Evolutionary conservation across 2,888 invertebrate species (phyloP), one percentile per base, ranked within the genome.

Genomic region (Eupithecia inturbata): DNA sequence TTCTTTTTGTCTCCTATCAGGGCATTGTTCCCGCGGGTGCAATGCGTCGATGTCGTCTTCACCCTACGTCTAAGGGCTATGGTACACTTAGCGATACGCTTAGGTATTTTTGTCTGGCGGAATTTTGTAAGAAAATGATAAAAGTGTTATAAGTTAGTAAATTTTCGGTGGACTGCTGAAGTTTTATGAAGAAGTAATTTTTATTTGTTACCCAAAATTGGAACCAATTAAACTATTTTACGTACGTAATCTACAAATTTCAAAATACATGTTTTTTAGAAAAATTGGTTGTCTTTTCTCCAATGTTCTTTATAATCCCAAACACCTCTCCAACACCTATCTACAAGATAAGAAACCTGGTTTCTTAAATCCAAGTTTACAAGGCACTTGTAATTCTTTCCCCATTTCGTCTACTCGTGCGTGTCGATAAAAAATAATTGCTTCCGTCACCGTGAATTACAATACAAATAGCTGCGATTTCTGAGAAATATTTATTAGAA

Each of bases 341-440:
- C n/a, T n/a, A n/a, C n/a, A n/a, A n/a, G n/a, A n/a, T n/a, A n/a
- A n/a, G n/a, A 57, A 53, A 57, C 26, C 26, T 31, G 31, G 62
- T 62, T 19, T 19, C 28, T 31, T 31, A 31, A 31, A 63, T 66
- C 22, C 10, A 16, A 66, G 14, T 63, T 36, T 9, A 33, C 9
- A 10, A n/a, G 33, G 62, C 45, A 73, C 70, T 77, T 70, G 77
- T 68, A 53, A 70, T 62, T 62, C 28, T 57, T 72, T 77, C 75
- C 76, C 73, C 76, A 73, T 75, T 82, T 82, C 81, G 83, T 77
- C 79, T 85, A 83, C 81, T 87, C 94, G 93, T 94, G 94, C 94
- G 92, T 91, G 87, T 88, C 92, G 91, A 92, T 93, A 93, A 92
- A 93, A 93, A 91, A 92, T 93, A 94, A 94, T 93, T 94, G 92